Evolutionary conservation across 2,113 vertebrate genomes (phyloP).

Genomic region (Jacana jacana): DNA sequence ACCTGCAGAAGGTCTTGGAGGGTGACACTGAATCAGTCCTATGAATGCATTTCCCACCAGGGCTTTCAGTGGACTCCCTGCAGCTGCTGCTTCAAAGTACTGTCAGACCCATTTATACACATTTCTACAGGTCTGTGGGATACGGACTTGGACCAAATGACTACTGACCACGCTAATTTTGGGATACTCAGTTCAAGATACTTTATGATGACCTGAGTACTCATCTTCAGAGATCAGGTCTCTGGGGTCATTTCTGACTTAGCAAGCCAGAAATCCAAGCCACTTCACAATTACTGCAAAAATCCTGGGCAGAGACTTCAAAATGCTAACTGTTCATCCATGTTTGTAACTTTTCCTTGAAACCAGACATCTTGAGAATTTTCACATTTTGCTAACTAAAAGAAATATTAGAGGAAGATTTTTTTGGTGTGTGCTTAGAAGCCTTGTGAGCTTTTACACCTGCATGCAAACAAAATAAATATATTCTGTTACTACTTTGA

Average conservation of each 20-base stretch:
- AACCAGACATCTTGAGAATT: background rate
- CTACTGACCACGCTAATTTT: background rate
- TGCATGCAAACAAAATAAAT: constrained; percentile 58
- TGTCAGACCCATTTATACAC: background rate
- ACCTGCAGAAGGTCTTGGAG: background rate
- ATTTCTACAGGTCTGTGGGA: background rate
- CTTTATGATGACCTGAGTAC: background rate
- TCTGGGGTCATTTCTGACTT: background rate
- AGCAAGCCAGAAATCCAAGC: background rate
- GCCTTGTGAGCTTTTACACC: constrained; percentile 19
- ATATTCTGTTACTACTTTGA: constrained; percentile 68
- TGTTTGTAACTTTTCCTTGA: background rate
- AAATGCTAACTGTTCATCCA: background rate
- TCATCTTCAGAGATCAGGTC: background rate
- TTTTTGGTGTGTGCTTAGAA: background rate
- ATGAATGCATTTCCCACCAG: accelerated
- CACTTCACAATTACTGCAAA: background rate
- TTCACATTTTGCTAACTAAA: background rate
- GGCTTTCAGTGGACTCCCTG: background rate
- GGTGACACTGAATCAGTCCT: accelerated
- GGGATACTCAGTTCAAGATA: background rate
- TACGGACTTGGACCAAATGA: background rate
- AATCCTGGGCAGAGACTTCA: background rate
- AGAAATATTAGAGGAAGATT: background rate
- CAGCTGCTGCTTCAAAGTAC: accelerated